Evolutionary conservation across 2,113 vertebrate genomes (phyloP), one percentile per base, ranked within the genome.

Genomic region (Eptesicus fuscus): DNA sequence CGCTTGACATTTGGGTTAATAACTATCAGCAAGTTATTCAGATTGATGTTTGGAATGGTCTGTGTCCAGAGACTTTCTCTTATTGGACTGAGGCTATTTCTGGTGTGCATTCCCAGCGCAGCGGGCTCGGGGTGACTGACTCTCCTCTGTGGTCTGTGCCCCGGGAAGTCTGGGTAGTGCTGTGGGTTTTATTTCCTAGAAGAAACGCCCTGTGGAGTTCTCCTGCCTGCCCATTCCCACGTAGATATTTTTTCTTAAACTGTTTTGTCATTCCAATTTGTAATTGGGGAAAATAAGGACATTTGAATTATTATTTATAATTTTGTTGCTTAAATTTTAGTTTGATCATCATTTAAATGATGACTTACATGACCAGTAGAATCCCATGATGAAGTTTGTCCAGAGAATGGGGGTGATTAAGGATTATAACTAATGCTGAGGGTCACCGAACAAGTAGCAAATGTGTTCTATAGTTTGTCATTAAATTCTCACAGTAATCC

Each of bases 371-470:
- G 18, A 14, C 12, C 30, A 17, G 22, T 14, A 42, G 49, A 78
- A 59, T 32, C 18, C 53, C 2, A 0, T 25, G 70, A 32, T 11
- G 25, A 6, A 23, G 13, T 18, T 6, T 25, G 44, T 20, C 17
- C n/a, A 40, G 53, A 18, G 7, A 22, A 35, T 1, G 9, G 8
- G 7, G 4, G 0, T 9, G 3, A 11, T 9, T 9, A 1, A 30
- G 1, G 28, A 35, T 9, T 1, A 1, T 0, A 7, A 28, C 28
- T 5, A 0, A 23, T 20, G 2, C 22, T 8, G 51, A 4, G 23
- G 83, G 23, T 23, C 7, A 2, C 70, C 47, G 20, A 30, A 2
- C 20, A 0, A 32, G 20, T 0, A 18, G 6, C 14, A 35, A 18
- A 32, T 0, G 4, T 4, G 17, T 23, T 8, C 11, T 5, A 9